phyloP scores from a whole-genome alignment of 64 coral and sea anemone genomes.

The Trachythela sp. region DNA sequence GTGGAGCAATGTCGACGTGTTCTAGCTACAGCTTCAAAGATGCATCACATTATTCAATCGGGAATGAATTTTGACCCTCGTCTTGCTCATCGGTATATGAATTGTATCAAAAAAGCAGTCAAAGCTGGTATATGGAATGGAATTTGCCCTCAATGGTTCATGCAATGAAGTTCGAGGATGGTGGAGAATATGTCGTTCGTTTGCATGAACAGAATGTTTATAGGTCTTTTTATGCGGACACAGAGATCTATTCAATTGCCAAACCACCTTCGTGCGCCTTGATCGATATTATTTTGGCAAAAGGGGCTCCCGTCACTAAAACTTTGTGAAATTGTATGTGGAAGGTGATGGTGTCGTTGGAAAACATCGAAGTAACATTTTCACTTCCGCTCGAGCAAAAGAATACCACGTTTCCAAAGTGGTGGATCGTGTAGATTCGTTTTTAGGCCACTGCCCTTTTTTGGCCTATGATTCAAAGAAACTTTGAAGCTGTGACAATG shows the following conservation, averaged over 20 bases:
- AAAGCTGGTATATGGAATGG: too few species aligned
- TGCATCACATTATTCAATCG: neutral
- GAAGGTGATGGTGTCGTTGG: constrained; percentile 1
- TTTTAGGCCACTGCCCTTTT: neutral
- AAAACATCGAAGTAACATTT: neutral
- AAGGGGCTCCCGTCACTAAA: neutral
- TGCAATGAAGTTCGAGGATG: neutral
- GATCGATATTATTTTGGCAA: neutral
- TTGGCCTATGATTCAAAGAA: neutral
- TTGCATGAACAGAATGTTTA: constrained; percentile 8
- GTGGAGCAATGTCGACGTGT: neutral
- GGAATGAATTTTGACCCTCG: neutral
- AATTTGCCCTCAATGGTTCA: too few species aligned
- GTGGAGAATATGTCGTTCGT: neutral
- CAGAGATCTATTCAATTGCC: constrained; percentile 1
- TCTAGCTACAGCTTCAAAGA: neutral
- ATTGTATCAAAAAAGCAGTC: neutral
- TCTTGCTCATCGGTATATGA: neutral
- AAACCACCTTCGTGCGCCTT: constrained; percentile 1
- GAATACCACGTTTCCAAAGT: constrained; percentile 9
- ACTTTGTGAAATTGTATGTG: neutral
- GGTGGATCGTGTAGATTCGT: neutral
- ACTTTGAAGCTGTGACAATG: neutral
- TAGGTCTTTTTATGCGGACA: neutral
- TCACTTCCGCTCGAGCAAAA: neutral